phyloP scores from a whole-genome alignment of 2,797 vertebrate genomes.

The Brachyalestes nurse region DNA sequence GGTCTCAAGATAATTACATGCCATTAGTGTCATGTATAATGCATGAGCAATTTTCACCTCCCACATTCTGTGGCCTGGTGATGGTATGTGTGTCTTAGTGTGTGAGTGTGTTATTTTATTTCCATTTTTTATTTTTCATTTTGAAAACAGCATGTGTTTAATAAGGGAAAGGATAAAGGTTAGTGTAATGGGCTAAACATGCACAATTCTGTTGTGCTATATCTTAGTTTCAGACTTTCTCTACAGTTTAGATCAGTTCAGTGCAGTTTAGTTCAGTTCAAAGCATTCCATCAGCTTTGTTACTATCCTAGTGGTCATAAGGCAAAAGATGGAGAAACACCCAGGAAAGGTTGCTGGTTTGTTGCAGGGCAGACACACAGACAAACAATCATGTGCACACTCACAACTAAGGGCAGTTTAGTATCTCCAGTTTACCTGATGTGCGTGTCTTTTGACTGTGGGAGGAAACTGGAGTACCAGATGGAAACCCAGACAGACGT shows the following conservation, averaged over 20 bases:
- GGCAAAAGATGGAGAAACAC: too few relatives aligned
- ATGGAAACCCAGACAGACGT: too few relatives aligned
- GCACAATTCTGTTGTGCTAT: neutral
- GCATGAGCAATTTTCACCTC: slow-evolving; percentile 61
- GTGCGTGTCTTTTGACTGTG: too few relatives aligned
- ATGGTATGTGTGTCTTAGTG: slow-evolving; percentile 33
- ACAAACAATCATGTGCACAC: too few relatives aligned
- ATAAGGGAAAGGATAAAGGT: slow-evolving; percentile 28
- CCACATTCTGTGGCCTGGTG: slow-evolving; percentile 55
- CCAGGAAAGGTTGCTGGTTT: too few relatives aligned
- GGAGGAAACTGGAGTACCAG: too few relatives aligned
- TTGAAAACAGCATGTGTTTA: slow-evolving; percentile 51
- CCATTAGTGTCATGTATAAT: slow-evolving; percentile 65
- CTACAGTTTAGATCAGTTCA: neutral
- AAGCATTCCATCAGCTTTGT: too few relatives aligned
- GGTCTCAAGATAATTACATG: slow-evolving; percentile 62
- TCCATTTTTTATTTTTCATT: slow-evolving; percentile 41
- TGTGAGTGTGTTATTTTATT: slow-evolving; percentile 27
- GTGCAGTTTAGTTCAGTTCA: neutral
- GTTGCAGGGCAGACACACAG: too few relatives aligned
- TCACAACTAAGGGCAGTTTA: too few relatives aligned
- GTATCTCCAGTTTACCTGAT: too few relatives aligned
- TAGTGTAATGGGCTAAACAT: slow-evolving; percentile 11
- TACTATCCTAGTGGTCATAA: too few relatives aligned
- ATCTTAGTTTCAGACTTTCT: neutral